Base-by-base conservation (phyloP, 2,113 vertebrate genomes). In the Aramus guarauna region DNA sequence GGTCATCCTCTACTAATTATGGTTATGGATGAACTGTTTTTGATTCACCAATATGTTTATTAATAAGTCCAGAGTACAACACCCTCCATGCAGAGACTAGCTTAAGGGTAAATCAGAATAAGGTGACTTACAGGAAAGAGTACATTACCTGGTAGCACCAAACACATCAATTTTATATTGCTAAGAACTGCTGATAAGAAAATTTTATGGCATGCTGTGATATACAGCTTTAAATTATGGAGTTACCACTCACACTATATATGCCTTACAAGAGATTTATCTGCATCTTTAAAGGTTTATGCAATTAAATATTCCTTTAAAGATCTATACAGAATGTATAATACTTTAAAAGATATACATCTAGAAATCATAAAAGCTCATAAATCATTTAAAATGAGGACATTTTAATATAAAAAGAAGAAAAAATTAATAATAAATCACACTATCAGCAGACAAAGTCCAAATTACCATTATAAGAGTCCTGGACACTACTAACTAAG, bases 171-270 rank as follows among this genome's bases (percentile, higher is more conserved):
- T 82, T 89, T 88, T 87, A 47, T 89, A 68, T 62, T 87, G 21
- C 39, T 39, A 75, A 84, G 39, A 84, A 76, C 39, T 78, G 53
- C 32, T 84, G 73, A 92, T 94, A 73, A 77, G 43, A 85, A 92
- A 89, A 39, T 58, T 68, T 71, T 53, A 62, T 58, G 37, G 9
- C 56, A 34, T 39, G 11, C 32, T 76, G 5, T 84, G 59, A 80
- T 86, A 92, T 63, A 67, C 22, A 56, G 36, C 23, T 88, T 86
- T 86, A 94, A 92, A 89, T 95, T 81, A 91, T 43, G 50, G n/a
- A 56, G 60, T 32, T 84, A 36, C 41, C 19, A 78, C 64, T 90
- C 8, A 12, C 3, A 36, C 15, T 86, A 2, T 32, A 76, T 71
- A 11, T 56, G 50, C 20, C 41, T 88, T 80, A 84, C 9, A 75